A percentile compares a stretch with the other conserved stretches of the same genome.
phyloP scores from a whole-genome alignment of 2,888 invertebrate genomes.

The Polydrusus pterygomalis region DNA sequence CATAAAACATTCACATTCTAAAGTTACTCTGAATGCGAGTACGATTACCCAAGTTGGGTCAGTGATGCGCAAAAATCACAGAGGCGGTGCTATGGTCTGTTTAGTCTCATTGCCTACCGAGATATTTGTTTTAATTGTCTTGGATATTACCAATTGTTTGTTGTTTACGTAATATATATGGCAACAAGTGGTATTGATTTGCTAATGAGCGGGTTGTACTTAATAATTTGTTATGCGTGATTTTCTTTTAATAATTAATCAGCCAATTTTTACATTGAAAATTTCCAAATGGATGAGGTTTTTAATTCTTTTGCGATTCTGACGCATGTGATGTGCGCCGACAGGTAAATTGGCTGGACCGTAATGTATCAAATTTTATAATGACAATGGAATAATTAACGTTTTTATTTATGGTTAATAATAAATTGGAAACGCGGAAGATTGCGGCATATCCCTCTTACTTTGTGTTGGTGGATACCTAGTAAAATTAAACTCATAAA shows the following conservation, averaged over 20 bases:
- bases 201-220: no score
- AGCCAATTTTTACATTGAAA: no score
- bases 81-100: constrained; percentile 18
- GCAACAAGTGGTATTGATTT: neutral
- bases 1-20: constrained; percentile 3
- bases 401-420: no score
- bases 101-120: neutral
- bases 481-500: neutral
- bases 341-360: no score
- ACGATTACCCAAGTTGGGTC: constrained; percentile 7
- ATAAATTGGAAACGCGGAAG: neutral
- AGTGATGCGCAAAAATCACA: constrained; percentile 16
- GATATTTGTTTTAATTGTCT: constrained; percentile 14
- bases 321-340: no score
- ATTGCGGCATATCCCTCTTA: neutral
- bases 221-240: no score
- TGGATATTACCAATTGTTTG: constrained; percentile 1
- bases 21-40: neutral
- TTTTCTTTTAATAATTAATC: no score
- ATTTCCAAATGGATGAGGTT: no score
- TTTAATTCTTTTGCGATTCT: no score
- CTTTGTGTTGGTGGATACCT: neutral
- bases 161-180: neutral
- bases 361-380: no score
- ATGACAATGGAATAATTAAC: no score